phyloP scores from a whole-genome alignment of 2,888 invertebrate species.

The Pheosia gnoma region DNA sequence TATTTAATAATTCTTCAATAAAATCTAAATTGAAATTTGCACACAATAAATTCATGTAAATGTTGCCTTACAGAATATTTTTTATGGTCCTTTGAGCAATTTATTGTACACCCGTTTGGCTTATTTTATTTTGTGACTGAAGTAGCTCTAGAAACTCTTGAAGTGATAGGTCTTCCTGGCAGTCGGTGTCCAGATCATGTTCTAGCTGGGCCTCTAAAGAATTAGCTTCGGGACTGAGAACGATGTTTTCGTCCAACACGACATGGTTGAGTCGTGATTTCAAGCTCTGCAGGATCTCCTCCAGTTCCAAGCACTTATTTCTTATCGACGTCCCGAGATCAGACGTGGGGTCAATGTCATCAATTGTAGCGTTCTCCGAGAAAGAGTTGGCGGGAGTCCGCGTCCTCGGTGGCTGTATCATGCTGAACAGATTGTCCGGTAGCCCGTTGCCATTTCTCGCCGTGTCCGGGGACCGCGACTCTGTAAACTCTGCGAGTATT shows the following conservation, averaged over 20 bases:
- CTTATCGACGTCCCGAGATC: constrained; percentile 79
- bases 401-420: constrained; percentile 76
- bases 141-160: constrained; percentile 79
- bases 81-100: constrained; percentile 40
- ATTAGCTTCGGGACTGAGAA: constrained; percentile 78
- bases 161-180: constrained; percentile 79
- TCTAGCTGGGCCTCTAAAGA: constrained; percentile 78
- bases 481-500: constrained; percentile 77
- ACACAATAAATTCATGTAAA: constrained; percentile 73
- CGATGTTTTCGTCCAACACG: constrained; percentile 78
- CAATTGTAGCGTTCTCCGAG: constrained; percentile 72
- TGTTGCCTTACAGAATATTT: constrained; percentile 53
- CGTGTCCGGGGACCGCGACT: constrained; percentile 65
- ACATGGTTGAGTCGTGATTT: constrained; percentile 80
- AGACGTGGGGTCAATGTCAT: constrained; percentile 79
- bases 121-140: constrained; percentile 76
- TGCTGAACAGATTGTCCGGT: constrained; percentile 68
- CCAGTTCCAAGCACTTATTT: constrained; percentile 79
- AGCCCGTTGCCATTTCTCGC: constrained; percentile 66
- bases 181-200: constrained; percentile 80
- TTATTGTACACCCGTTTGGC: constrained; percentile 70
- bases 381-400: constrained; percentile 77
- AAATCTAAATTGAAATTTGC: constrained; percentile 71
- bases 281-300: constrained; percentile 79
- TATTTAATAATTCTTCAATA: constrained; percentile 59